These are phyloP conservation scores for Melanerpes formicivorus DNA, from an alignment of 2,113 vertebrate genomes.

Conservation along the genomic window DNA sequence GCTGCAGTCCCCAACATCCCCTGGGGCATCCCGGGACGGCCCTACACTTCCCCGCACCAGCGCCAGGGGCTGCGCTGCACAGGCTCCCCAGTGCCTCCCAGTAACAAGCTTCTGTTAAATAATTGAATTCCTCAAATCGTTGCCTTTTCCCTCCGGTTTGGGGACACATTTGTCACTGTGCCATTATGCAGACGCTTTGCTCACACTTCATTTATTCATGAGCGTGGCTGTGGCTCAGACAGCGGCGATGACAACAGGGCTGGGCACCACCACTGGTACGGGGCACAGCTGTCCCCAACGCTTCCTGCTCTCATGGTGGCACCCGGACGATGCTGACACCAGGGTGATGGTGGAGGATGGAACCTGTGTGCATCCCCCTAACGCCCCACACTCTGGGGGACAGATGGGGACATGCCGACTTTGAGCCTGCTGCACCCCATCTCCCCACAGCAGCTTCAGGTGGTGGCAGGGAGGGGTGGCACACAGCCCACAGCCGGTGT, in stretches of 20 bases:
- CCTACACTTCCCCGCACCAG: rapidly evolving
- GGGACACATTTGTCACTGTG: slow-evolving; percentile 44
- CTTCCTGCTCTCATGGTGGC: neutral
- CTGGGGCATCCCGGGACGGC: rapidly evolving
- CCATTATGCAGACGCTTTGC: slow-evolving; percentile 59
- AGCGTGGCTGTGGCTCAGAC: neutral
- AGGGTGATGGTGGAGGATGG: rapidly evolving
- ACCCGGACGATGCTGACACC: neutral
- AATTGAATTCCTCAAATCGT: slow-evolving; percentile 60
- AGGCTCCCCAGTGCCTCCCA: neutral
- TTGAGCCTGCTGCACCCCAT: rapidly evolving
- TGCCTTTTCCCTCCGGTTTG: slow-evolving; percentile 48
- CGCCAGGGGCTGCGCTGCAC: rapidly evolving
- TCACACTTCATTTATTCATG: slow-evolving; percentile 60
- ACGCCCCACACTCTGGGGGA: rapidly evolving
- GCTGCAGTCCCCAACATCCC: rapidly evolving
- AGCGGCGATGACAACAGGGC: neutral
- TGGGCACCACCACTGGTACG: neutral
- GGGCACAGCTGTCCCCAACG: neutral
- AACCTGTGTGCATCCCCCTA: neutral
- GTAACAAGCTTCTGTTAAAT: slow-evolving; percentile 56
- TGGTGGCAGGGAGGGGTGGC: neutral
- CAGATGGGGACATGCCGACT: rapidly evolving
- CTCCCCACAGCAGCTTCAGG: neutral
- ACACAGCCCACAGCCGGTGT: rapidly evolving